These are phyloP conservation scores for Styela clava DNA, from an alignment of 23 tunicate species.

Conservation along the genomic window DNA sequence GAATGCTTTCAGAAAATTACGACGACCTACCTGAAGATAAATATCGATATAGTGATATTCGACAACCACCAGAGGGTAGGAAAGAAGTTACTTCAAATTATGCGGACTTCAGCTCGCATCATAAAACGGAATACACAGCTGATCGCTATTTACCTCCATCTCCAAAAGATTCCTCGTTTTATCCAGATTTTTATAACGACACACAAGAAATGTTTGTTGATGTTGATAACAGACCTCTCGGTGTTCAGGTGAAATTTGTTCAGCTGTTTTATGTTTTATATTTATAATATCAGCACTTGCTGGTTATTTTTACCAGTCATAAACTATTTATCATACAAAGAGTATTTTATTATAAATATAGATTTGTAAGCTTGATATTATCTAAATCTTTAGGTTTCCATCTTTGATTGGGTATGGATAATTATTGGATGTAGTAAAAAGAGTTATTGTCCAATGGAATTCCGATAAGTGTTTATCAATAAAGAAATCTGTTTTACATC, in stretches of 20 bases:
- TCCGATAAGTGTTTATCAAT: too few relatives aligned
- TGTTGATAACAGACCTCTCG: slow-evolving; percentile 46
- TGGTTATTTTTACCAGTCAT: neutral
- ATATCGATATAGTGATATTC: neutral
- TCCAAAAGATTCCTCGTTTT: slow-evolving; percentile 12
- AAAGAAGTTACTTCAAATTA: neutral
- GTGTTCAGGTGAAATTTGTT: slow-evolving; percentile 43
- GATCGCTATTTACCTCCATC: slow-evolving; percentile 18
- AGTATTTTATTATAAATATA: too few relatives aligned
- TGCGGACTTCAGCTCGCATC: neutral
- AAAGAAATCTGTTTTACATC: too few relatives aligned
- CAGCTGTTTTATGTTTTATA: neutral
- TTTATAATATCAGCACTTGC: neutral
- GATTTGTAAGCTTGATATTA: too few relatives aligned
- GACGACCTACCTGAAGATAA: neutral
- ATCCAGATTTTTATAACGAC: slow-evolving; percentile 69
- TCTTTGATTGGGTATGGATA: too few relatives aligned
- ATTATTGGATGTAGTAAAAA: too few relatives aligned
- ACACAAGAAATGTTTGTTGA: slow-evolving; percentile 59
- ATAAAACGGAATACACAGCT: neutral
- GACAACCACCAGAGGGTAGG: slow-evolving; percentile 9
- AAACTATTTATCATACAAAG: too few relatives aligned
- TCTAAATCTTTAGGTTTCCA: too few relatives aligned
- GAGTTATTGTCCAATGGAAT: too few relatives aligned
- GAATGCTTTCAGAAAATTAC: slow-evolving; percentile 17